Conservation (phyloP, 2,888 invertebrate species). For the Hedya salicella region DNA sequence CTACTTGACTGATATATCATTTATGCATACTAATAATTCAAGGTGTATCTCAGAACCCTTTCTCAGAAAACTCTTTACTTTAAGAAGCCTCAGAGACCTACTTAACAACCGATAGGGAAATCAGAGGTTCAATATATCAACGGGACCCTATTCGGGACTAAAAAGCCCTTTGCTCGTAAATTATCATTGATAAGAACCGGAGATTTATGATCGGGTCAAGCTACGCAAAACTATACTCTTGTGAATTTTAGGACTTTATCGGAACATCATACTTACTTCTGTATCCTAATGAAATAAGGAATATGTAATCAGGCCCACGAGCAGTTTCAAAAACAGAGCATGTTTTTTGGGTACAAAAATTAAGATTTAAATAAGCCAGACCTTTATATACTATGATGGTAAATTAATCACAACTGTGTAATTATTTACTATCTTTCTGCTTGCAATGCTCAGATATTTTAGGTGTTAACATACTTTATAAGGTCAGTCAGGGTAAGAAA, state of each 20-base stretch:
- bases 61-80: slow-evolving; percentile 6
- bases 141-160: slow-evolving; percentile 25
- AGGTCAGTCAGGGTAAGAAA: too few relatives aligned
- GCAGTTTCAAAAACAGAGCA: too few relatives aligned
- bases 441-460: too few relatives aligned
- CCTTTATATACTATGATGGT: too few relatives aligned
- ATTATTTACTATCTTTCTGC: too few relatives aligned
- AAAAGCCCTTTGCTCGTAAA: slow-evolving; percentile 25
- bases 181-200: slow-evolving; percentile 38
- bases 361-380: too few relatives aligned
- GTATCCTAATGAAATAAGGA: too few relatives aligned
- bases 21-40: slow-evolving; percentile 4
- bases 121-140: slow-evolving; percentile 36
- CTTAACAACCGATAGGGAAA: slow-evolving; percentile 37
- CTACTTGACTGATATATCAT: too few relatives aligned
- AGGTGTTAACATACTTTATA: too few relatives aligned
- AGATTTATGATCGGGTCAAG: slow-evolving; percentile 33
- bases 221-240: slow-evolving; percentile 15
- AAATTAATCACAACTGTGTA: too few relatives aligned
- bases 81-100: slow-evolving; percentile 18
- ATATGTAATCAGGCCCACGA: too few relatives aligned
- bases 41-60: slow-evolving; percentile 3
- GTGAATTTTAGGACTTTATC: background rate
- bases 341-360: too few relatives aligned
- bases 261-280: background rate